These are phyloP conservation scores for Dicrurus megarhynchus DNA, from an alignment of 2,113 vertebrate genomes.

Conservation along the genomic window DNA sequence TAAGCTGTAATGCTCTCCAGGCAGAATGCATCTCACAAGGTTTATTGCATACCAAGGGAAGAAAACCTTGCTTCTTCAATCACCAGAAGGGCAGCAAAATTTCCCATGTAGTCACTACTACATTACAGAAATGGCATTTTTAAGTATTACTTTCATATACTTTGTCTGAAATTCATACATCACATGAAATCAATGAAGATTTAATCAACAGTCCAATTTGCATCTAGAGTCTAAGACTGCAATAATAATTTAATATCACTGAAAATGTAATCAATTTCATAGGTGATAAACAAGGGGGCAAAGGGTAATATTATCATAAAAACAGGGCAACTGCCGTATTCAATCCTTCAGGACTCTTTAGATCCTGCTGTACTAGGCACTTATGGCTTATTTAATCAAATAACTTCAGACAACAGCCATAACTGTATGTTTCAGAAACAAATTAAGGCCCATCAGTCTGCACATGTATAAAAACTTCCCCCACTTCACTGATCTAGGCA, in stretches of 20 bases:
- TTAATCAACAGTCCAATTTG: slow-evolving; percentile 43
- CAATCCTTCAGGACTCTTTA: neutral
- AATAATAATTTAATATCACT: neutral
- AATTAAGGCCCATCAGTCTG: neutral
- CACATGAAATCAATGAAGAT: neutral
- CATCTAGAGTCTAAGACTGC: neutral
- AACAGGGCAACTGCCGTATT: neutral
- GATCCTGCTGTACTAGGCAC: neutral
- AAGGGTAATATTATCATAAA: slow-evolving; percentile 9
- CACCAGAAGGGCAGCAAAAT: neutral
- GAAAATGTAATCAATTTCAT: slow-evolving; percentile 29
- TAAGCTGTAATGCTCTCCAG: neutral
- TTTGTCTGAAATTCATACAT: neutral
- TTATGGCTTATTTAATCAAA: neutral
- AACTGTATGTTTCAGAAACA: neutral
- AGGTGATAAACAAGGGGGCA: slow-evolving; percentile 14
- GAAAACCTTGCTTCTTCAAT: neutral
- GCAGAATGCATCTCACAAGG: neutral
- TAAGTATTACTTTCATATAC: slow-evolving; percentile 15
- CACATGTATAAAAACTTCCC: neutral
- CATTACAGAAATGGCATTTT: neutral
- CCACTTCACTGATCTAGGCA: neutral
- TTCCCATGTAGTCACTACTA: neutral
- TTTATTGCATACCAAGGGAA: neutral
- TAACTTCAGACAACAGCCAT: neutral